These are phyloP conservation scores for Rhabdornis inornatus DNA, from an alignment of 2,113 vertebrate species.

Conservation along the genomic window DNA sequence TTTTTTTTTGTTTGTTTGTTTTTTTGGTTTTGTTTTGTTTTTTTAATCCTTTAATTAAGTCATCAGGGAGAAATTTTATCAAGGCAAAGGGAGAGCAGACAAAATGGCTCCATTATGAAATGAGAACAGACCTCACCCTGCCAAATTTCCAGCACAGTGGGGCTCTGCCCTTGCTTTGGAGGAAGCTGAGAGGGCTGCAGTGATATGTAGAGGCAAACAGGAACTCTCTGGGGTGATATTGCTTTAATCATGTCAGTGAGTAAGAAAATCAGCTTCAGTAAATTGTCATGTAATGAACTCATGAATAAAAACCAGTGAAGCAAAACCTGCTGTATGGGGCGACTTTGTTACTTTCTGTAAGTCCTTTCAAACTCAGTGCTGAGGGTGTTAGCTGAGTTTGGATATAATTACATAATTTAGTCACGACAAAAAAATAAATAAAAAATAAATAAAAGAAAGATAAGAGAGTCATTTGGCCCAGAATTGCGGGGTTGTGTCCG, in stretches of 20 bases:
- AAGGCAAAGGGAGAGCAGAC: not conserved
- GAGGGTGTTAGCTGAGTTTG: not conserved
- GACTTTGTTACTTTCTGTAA: not conserved
- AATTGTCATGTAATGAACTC: not conserved
- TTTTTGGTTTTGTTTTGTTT: not conserved
- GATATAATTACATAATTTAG: not conserved
- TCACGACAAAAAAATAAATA: not conserved
- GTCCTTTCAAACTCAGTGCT: not conserved
- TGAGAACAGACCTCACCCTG: not conserved
- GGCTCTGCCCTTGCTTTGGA: not conserved
- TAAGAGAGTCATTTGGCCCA: not conserved
- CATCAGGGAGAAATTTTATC: not conserved
- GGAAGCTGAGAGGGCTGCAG: not conserved
- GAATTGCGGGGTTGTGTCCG: rapidly evolving
- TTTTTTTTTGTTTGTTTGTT: too few species aligned
- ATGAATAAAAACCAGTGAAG: not conserved
- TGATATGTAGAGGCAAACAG: not conserved
- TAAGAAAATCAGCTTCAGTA: not conserved
- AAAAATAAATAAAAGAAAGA: not conserved
- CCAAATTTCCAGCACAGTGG: not conserved
- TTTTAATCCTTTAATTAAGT: not conserved
- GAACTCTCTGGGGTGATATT: not conserved
- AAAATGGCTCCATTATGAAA: not conserved
- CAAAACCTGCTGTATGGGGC: not conserved
- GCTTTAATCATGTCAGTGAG: slow-evolving; percentile 11